These are phyloP conservation scores for Mycetomoellerius zeteki DNA, from an alignment of 1,140 invertebrate genomes.

Conservation along the genomic window DNA sequence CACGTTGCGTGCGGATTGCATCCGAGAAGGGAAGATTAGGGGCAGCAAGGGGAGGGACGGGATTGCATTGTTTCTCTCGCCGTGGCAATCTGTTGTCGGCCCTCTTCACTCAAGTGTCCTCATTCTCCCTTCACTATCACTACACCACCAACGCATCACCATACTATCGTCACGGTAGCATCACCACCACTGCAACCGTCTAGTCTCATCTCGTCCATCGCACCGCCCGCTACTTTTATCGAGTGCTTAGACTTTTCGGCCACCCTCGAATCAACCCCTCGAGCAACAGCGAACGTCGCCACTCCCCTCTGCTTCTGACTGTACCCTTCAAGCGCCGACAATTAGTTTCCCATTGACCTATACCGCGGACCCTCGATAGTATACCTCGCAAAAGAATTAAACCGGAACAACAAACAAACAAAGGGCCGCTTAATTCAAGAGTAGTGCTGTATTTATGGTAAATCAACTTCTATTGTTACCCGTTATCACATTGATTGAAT, in stretches of 20 bases:
- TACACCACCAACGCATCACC: conserved; percentile 37
- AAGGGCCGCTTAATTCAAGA: conserved; percentile 66
- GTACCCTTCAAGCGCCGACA: conserved; percentile 78
- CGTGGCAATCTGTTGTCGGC: conserved; percentile 84
- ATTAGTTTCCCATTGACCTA: conserved; percentile 84
- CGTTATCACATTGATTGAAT: not conserved
- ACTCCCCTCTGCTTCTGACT: conserved; percentile 45
- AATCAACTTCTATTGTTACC: not conserved
- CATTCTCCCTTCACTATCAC: conserved; percentile 68
- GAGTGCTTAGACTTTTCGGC: conserved; percentile 83
- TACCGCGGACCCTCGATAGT: conserved; percentile 72
- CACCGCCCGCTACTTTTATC: conserved; percentile 72
- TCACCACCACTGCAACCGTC: conserved; percentile 52
- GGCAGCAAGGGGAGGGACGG: conserved; percentile 47
- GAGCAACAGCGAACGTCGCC: conserved; percentile 66
- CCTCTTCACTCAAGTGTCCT: conserved; percentile 83
- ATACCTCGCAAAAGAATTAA: conserved; percentile 72
- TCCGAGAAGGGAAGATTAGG: conserved; percentile 65
- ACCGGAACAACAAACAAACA: conserved; percentile 77
- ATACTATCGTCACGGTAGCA: conserved; percentile 2
- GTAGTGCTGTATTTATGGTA: conserved; percentile 12
- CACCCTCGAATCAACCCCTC: conserved; percentile 78
- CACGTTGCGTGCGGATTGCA: conserved; percentile 76
- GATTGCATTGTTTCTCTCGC: conserved; percentile 84
- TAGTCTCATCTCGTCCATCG: conserved; percentile 73